These are phyloP conservation scores for Eupeodes corollae DNA, from an alignment of 1,140 invertebrate species.

Conservation along the genomic window DNA sequence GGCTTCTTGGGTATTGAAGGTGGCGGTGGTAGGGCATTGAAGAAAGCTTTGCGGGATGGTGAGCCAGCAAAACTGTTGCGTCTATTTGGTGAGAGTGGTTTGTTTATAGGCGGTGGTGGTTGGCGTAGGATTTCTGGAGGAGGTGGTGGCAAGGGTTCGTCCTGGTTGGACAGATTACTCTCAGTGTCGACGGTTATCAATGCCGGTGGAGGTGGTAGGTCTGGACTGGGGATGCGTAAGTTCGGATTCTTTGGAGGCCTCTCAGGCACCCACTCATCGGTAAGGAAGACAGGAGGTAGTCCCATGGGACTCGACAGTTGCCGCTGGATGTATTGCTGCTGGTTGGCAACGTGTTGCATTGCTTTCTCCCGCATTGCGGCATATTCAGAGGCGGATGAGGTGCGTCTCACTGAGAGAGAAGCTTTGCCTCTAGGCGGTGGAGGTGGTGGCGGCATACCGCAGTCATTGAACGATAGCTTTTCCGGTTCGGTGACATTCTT, in stretches of 20 bases:
- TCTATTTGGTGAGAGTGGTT: slow-evolving; percentile 22
- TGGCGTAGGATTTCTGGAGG: slow-evolving; percentile 39
- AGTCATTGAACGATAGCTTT: slow-evolving; percentile 33
- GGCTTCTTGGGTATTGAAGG: slow-evolving; percentile 32
- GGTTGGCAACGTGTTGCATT: slow-evolving; percentile 31
- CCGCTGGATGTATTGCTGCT: slow-evolving; percentile 17
- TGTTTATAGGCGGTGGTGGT: background rate
- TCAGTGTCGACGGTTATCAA: slow-evolving; percentile 48
- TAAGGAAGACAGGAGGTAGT: slow-evolving; percentile 41
- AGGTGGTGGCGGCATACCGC: slow-evolving; percentile 32
- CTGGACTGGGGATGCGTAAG: slow-evolving; percentile 52
- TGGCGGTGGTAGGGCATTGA: slow-evolving; percentile 9
- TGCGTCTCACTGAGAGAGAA: slow-evolving; percentile 23
- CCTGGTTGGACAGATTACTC: slow-evolving; percentile 42
- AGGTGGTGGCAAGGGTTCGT: slow-evolving; percentile 63
- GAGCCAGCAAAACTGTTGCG: slow-evolving; percentile 36
- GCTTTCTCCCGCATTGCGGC: slow-evolving; percentile 32
- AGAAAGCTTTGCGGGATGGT: slow-evolving; percentile 16
- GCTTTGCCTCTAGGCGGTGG: slow-evolving; percentile 35
- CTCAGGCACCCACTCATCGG: slow-evolving; percentile 62
- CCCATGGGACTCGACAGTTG: background rate
- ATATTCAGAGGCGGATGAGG: slow-evolving; percentile 31
- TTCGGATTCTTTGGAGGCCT: slow-evolving; percentile 60
- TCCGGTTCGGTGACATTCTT: slow-evolving; percentile 29
- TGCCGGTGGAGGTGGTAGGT: slow-evolving; percentile 58